Evolutionary conservation across 2,797 vertebrate genomes (phyloP), one percentile per base, ranked within the genome.

Genomic region (Hoplostethus mediterraneus): DNA sequence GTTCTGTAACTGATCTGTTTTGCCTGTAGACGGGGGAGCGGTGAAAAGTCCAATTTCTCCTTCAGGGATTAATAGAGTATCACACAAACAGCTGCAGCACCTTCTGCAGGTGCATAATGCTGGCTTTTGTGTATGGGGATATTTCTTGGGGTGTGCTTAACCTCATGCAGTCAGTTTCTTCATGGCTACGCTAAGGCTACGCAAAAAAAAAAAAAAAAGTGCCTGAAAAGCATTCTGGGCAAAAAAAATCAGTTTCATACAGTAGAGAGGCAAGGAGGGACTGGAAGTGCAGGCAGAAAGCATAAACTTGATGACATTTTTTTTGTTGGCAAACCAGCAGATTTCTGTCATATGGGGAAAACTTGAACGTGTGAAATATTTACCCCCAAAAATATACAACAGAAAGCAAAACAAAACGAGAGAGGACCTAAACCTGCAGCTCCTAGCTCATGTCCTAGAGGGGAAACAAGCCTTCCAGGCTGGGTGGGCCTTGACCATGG

Each of bases 401-500:
- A 17, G 45, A n/a, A 38, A 63, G 31, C 25, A 6, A 11, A 63
- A 31, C 21, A 21, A 51, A 49, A 63, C 6, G 13, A 63, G 40
- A 44, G 21, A 44, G 17, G 16, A 45, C n/a, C 6, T 11, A 60
- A 60, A 3, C 2, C 57, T 6, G 8, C 6, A 38, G 7, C 11
- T 61, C 16, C 25, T 61, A 38, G 57, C 21, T 47, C 21, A 51
- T 45, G 49, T 53, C 56, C 61, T 4, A 17, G 33, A 66, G 59
- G 40, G 75, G 3, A 80, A 67, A 69, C 42, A 40, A 79, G 64
- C 73, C 25, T 77, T 68, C 64, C 65, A 63, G 79, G 73, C 65
- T 76, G 73, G 87, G 77, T 78, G 81, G 75, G 69, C 73, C 61
- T 75, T 70, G 77, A 73, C 49, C 64, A 25, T 0, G 57, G 45